Evolutionary conservation across 2,113 vertebrate genomes (phyloP).

Genomic region (Glaucomys volans): DNA sequence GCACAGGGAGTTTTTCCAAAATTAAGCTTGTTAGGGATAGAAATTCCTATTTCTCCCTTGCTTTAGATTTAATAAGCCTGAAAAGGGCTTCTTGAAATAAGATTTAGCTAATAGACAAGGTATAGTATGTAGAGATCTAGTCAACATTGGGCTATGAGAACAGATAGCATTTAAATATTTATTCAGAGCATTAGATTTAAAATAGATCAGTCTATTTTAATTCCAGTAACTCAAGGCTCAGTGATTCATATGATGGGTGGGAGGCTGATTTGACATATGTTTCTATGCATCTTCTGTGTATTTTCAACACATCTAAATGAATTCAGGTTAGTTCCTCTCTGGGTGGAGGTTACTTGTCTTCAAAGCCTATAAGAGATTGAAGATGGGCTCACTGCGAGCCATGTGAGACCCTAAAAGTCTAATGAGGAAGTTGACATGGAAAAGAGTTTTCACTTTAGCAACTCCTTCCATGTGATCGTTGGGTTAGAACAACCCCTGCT

Average conservation of each 20-base stretch:
- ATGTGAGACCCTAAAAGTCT: neutral
- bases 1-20: neutral
- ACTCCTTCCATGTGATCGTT: neutral
- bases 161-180: constrained; percentile 46
- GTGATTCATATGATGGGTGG: neutral
- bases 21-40: constrained; percentile 36
- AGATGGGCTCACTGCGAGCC: neutral
- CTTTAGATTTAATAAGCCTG: constrained; percentile 50
- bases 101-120: constrained; percentile 40
- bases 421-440: constrained; percentile 27
- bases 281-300: constrained; percentile 29
- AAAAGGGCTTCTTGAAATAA: neutral
- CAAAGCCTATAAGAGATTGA: neutral
- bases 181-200: constrained; percentile 54
- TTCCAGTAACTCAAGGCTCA: neutral
- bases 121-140: constrained; percentile 4
- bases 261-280: constrained; percentile 10
- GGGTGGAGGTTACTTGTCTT: neutral
- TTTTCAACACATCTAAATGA: constrained; percentile 46
- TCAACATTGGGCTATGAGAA: neutral
- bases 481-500: neutral
- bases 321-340: constrained; percentile 6
- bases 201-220: constrained; percentile 36
- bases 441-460: constrained; percentile 22
- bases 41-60: neutral